phyloP scores from a whole-genome alignment of 2,888 invertebrate species.

The Neuroscelio doddi region DNA sequence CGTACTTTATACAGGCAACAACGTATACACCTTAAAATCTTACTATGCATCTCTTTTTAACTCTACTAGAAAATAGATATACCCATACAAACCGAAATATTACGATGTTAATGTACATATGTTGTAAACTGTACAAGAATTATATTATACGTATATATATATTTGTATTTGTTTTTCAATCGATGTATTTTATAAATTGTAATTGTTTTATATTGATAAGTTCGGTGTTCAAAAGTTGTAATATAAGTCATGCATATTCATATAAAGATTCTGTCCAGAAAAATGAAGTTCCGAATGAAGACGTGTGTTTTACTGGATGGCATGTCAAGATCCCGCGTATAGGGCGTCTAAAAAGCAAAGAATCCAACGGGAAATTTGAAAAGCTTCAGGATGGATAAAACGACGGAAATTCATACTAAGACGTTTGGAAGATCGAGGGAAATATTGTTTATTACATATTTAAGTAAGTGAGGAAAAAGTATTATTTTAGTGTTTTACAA shows the following conservation, averaged over 20 bases:
- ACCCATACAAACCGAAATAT: no score
- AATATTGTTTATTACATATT: slow-evolving; percentile 41
- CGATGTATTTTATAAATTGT: no score
- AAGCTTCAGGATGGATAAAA: slow-evolving; percentile 44
- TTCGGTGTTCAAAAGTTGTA: no score
- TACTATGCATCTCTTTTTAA: no score
- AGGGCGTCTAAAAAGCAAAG: slow-evolving; percentile 41
- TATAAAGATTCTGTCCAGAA: slow-evolving; percentile 40
- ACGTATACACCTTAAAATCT: no score
- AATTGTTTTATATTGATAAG: no score
- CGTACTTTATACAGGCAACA: no score
- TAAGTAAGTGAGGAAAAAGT: slow-evolving; percentile 22
- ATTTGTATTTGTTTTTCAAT: no score
- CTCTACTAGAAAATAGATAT: no score
- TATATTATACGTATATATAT: no score
- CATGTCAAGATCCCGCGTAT: slow-evolving; percentile 39
- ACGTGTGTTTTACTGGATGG: slow-evolving; percentile 44
- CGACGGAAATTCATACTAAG: slow-evolving; percentile 21
- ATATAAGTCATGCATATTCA: slow-evolving; percentile 34
- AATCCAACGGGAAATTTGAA: slow-evolving; percentile 44
- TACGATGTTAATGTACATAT: no score
- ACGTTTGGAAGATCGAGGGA: slow-evolving; percentile 19
- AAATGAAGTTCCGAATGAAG: slow-evolving; percentile 43
- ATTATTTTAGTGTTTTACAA: not conserved
- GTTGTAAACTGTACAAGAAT: no score